phyloP scores from a whole-genome alignment of 2,113 vertebrate species.

The Garra rufa region DNA sequence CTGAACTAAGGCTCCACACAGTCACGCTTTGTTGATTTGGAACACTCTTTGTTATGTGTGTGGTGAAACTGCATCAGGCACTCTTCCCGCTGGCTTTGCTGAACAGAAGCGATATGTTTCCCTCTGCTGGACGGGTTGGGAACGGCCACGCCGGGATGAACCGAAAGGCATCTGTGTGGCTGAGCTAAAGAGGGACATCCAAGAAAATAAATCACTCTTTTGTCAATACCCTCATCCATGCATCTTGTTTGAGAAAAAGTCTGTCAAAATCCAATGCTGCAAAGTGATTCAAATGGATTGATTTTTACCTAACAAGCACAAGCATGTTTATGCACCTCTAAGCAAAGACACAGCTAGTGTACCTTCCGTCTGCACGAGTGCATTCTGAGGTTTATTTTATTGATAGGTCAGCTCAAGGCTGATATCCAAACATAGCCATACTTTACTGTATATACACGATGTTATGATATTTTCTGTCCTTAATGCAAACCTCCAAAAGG shows the following conservation, averaged over 20 bases:
- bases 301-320: conserved; percentile 23
- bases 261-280: conserved; percentile 19
- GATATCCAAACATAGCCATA: not conserved
- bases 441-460: not conserved
- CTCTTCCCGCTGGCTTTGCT: conserved; percentile 11
- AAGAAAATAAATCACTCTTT: conserved; percentile 24
- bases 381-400: conserved; percentile 18
- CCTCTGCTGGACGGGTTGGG: conserved; percentile 69
- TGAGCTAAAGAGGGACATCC: conserved; percentile 17
- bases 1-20: conserved; percentile 30
- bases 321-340: not conserved
- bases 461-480: not conserved
- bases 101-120: conserved; percentile 69
- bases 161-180: not conserved
- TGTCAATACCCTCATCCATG: conserved; percentile 14
- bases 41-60: conserved; percentile 44
- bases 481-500: not conserved
- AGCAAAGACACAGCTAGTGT: conserved; percentile 4
- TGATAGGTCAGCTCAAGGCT: not conserved
- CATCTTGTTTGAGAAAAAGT: conserved; percentile 30
- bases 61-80: not conserved
- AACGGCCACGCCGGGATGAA: conserved; percentile 30
- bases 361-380: not conserved
- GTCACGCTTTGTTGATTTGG: conserved; percentile 49
- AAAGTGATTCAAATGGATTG: conserved; percentile 20